phyloP scores from a whole-genome alignment of 2,888 invertebrate species.

The Pristionchus mayeri region DNA sequence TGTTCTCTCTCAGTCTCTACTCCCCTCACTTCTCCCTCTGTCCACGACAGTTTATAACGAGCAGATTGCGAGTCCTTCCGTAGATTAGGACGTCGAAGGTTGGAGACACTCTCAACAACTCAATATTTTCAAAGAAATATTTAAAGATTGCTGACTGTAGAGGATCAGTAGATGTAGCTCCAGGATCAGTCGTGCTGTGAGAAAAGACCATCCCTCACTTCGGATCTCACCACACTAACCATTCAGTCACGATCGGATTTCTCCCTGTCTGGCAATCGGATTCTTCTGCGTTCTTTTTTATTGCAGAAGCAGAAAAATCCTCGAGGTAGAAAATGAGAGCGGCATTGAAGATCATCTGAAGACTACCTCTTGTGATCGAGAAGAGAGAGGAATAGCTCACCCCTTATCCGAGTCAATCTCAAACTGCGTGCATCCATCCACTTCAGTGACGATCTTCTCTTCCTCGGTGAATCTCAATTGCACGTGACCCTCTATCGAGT shows the following conservation, averaged over 20 bases:
- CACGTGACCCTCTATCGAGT: background rate
- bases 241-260: background rate
- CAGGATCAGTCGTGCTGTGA: background rate
- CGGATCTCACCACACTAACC: background rate
- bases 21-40: background rate
- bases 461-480: background rate
- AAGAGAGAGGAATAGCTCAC: background rate
- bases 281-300: background rate
- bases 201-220: too few relatives aligned
- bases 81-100: background rate
- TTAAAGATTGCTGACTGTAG: background rate
- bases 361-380: too few relatives aligned
- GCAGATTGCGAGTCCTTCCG: background rate
- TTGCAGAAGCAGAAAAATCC: slow-evolving; percentile 22
- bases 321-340: background rate
- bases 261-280: background rate
- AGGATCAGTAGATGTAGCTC: background rate
- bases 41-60: background rate
- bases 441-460: background rate
- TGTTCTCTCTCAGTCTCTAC: background rate
- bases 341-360: background rate
- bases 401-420: background rate
- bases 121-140: background rate
- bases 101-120: background rate
- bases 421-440: slow-evolving; percentile 23